Evolutionary conservation across 2,113 vertebrate species (phyloP), one percentile per base, ranked within the genome.

Genomic region (Lepus americanus): DNA sequence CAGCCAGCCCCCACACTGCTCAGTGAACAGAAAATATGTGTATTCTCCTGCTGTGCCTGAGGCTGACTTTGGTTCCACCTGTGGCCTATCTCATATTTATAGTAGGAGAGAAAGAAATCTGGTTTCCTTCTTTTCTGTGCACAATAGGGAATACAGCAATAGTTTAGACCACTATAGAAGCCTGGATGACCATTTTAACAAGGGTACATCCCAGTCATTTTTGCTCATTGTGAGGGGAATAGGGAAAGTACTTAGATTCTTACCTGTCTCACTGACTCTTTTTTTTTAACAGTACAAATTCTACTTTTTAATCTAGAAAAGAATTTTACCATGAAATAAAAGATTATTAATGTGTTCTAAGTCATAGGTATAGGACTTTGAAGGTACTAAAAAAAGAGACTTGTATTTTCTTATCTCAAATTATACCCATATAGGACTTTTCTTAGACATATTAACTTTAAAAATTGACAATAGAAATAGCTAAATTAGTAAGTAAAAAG

Each of bases 361-460:
- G 16, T 55, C 11, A 76, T 20, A 51, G 33, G 77, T 29, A 33
- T 25, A 74, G 23, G 19, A 63, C n/a, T 89, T 55, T 64, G 36
- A 63, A 79, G 55, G 9, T 53, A 87, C 19, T 59, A 59, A 1
- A 86, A 44, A 44, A 88, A 88, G 70, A 51, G 31, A 72, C n/a
- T 51, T 86, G 11, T 2, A 73, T 16, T 61, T 86, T 90, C 63
- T 77, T 22, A 87, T 66, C 55, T 44, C n/a, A 78, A 93, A 83
- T 74, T 92, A 93, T 33, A 29, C 25, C 84, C 63, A 77, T 55
- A 82, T 2, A 70, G 39, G 94, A 82, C 17, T 92, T 89, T 19
- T 95, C 25, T 89, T 51, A 94, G 66, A 73, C 2, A 67, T 86
- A 91, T 27, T 93, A 74, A 77, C 87, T 91, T 67, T 25, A 89